These are phyloP conservation scores for Alsophila aescularia DNA, from an alignment of 2,888 invertebrate genomes.

Conservation along the genomic window DNA sequence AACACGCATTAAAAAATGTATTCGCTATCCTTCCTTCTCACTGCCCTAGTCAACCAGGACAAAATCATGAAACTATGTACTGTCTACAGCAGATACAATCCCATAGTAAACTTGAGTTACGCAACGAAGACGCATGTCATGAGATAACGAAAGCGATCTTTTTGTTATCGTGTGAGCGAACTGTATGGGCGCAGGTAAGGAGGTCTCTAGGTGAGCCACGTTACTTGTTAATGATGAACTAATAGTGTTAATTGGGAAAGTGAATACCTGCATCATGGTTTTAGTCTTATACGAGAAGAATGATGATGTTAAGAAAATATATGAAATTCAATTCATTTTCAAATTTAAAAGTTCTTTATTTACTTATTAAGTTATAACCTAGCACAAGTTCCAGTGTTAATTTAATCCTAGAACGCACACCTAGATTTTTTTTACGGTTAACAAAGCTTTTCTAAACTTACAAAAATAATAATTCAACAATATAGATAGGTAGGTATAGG, in stretches of 20 bases:
- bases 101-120: constrained; percentile 73
- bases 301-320: not conserved
- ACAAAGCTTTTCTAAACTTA: no score
- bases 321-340: no score
- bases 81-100: constrained; percentile 63
- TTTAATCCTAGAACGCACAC: no score
- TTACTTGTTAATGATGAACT: constrained; percentile 37
- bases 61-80: constrained; percentile 45
- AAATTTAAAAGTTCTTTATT: no score
- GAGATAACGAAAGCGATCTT: constrained; percentile 75
- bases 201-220: constrained; percentile 54
- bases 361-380: no score
- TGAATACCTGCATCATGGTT: constrained; percentile 15
- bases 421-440: no score
- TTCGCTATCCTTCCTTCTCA: not conserved
- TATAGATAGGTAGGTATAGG: no score
- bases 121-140: constrained; percentile 74
- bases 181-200: constrained; percentile 62
- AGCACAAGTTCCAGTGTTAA: no score
- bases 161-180: constrained; percentile 73
- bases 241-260: constrained; percentile 38
- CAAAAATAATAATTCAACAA: no score
- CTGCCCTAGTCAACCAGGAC: not conserved
- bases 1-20: no score
- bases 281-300: not conserved